Evolutionary conservation across 2,888 invertebrate genomes (phyloP).

Genomic region (Ischnus inquisitorius): DNA sequence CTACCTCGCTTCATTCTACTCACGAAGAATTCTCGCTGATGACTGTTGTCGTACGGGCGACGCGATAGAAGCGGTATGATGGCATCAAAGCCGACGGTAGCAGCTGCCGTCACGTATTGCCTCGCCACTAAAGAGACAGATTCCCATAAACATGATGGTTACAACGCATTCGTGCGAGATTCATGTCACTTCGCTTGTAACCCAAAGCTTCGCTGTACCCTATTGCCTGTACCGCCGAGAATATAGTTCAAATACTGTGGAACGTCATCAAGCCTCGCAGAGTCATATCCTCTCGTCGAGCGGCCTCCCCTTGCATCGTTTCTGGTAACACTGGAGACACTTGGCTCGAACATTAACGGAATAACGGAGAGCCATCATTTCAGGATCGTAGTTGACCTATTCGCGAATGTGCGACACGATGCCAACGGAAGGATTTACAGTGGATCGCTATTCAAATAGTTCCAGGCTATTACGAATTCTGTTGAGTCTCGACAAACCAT

Average conservation of each 20-base stretch:
- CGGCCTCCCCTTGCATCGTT: background rate
- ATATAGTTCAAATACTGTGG: background rate
- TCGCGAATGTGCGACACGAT: background rate
- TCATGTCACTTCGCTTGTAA: conserved; percentile 2
- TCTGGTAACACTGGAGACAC: background rate
- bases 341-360: background rate
- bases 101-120: conserved; percentile 50
- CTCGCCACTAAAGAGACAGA: conserved; percentile 25
- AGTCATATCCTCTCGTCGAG: background rate
- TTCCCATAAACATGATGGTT: conserved; percentile 42
- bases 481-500: too few species aligned
- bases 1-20: background rate
- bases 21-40: conserved; percentile 15
- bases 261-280: conserved; percentile 8
- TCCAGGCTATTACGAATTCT: background rate
- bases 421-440: background rate
- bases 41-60: conserved; percentile 10
- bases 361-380: background rate
- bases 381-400: background rate
- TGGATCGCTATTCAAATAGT: background rate
- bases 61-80: background rate
- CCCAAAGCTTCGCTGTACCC: background rate
- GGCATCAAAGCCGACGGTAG: conserved; percentile 25
- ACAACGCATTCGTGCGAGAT: background rate
- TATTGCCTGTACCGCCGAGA: background rate